Base-by-base conservation (phyloP, 2,797 vertebrate species). In the Macroramphosus scolopax region DNA sequence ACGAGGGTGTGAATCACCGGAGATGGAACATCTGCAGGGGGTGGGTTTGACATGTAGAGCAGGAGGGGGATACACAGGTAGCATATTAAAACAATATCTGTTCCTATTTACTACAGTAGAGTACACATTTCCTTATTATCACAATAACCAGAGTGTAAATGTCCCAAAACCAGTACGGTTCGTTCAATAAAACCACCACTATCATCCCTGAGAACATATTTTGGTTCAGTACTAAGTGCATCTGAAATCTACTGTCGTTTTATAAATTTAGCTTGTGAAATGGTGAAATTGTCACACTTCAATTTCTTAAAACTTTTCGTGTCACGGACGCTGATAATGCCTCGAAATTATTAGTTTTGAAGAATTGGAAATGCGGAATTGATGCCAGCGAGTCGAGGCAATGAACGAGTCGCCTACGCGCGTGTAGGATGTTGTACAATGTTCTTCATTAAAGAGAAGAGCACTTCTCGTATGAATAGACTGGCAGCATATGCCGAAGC, bases 121-220 rank as follows among this genome's bases (percentile, higher is more conserved):
- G 54, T 65, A 82, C 75, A 83, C 73, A 5, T 46, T 71, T 73
- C 51, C 67, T 62, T 82, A 76, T 55, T 73, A 55, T 63, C 32
- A 78, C 63, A 66, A 59, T 37, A 50, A 60, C 59, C 62, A 56
- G 54, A 71, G 51, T 43, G 55, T 44, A 56, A 56, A 55, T n/a
- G n/a, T n/a, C n/a, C n/a, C 46, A 64, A 76, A 76, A 63, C 55
- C 52, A 49, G 18, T 49, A 51, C 22, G 29, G 62, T 66, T 74
- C 51, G 37, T 65, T 67, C 35, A 32, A 63, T 52, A 54, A 68
- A 63, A 75, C 61, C 59, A 58, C 57, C 68, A 71, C 47, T 67
- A 68, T 78, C 80, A 86, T 91, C 89, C 88, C 89, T 90, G 89
- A 91, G 89, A 84, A 77, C 74, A 77, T 72, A 77, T 83, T 90